These are phyloP conservation scores for Grallaria varia DNA, from an alignment of 2,113 vertebrate genomes.

Conservation along the genomic window DNA sequence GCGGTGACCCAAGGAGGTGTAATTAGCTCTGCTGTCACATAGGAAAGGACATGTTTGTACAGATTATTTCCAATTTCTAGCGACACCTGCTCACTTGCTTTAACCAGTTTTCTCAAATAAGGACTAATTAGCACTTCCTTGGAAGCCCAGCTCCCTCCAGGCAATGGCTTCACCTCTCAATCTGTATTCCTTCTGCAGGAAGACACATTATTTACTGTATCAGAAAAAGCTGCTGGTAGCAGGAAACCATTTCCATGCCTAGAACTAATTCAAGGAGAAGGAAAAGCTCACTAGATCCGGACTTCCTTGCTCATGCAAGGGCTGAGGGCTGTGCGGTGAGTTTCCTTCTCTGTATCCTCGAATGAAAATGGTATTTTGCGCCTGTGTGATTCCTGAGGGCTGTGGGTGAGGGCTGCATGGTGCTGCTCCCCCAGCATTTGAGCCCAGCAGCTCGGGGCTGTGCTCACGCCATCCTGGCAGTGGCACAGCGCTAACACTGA, in stretches of 20 bases:
- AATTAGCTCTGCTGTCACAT: conserved; percentile 45
- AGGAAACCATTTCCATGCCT: conserved; percentile 35
- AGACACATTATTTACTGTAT: conserved; percentile 61
- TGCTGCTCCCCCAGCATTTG: neutral
- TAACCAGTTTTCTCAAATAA: conserved; percentile 58
- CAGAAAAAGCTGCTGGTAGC: conserved; percentile 59
- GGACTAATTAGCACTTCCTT: conserved; percentile 74
- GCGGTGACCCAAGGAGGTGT: conserved; percentile 24
- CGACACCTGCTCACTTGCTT: conserved; percentile 48
- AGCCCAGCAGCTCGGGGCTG: neutral
- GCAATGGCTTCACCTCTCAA: conserved; percentile 15
- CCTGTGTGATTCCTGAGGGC: neutral
- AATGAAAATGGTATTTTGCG: neutral
- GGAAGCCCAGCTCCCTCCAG: conserved; percentile 45
- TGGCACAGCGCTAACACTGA: neutral
- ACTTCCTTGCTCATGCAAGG: neutral
- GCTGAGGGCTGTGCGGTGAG: neutral
- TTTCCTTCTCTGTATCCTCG: neutral
- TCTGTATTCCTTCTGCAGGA: conserved; percentile 44
- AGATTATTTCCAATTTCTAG: conserved; percentile 50
- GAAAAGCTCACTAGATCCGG: neutral
- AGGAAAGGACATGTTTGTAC: conserved; percentile 34
- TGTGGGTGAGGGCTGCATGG: neutral
- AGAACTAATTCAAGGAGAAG: conserved; percentile 50
- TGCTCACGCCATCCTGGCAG: neutral